phyloP scores from a whole-genome alignment of 2,797 vertebrate species.

The Acipenser ruthenus region DNA sequence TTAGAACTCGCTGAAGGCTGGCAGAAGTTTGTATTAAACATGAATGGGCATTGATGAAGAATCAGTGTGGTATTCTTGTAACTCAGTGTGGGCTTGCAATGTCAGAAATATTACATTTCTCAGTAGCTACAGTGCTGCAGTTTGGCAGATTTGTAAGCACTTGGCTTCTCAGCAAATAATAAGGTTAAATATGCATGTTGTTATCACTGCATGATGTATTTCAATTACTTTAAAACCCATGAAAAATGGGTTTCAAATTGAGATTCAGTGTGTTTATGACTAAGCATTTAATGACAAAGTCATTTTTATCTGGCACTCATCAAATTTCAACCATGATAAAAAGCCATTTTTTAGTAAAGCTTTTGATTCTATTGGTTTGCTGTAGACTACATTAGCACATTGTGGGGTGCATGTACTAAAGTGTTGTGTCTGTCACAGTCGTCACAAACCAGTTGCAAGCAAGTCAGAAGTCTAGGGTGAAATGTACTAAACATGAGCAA shows the following conservation, averaged over 20 bases:
- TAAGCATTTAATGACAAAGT: not conserved
- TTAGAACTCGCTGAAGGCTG: no score
- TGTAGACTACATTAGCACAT: no score
- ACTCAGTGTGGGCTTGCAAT: not conserved
- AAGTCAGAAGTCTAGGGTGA: no score
- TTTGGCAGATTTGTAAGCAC: not conserved
- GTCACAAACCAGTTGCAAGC: no score
- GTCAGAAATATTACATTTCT: not conserved
- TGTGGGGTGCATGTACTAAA: no score
- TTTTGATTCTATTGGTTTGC: no score
- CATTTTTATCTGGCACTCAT: no score
- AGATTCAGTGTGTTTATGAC: not conserved
- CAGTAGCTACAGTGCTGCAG: not conserved
- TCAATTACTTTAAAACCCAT: not conserved
- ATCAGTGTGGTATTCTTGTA: not conserved
- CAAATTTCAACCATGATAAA: no score
- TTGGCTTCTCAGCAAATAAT: not conserved
- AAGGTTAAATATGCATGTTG: not conserved
- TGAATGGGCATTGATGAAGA: not conserved
- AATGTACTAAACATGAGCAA: no score
- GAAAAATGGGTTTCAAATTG: not conserved
- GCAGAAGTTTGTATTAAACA: no score
- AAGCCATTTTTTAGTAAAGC: no score
- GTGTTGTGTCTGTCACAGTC: no score
- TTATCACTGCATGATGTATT: not conserved